These are phyloP conservation scores for Cariama cristata DNA, from an alignment of 2,113 vertebrate species.

Conservation along the genomic window DNA sequence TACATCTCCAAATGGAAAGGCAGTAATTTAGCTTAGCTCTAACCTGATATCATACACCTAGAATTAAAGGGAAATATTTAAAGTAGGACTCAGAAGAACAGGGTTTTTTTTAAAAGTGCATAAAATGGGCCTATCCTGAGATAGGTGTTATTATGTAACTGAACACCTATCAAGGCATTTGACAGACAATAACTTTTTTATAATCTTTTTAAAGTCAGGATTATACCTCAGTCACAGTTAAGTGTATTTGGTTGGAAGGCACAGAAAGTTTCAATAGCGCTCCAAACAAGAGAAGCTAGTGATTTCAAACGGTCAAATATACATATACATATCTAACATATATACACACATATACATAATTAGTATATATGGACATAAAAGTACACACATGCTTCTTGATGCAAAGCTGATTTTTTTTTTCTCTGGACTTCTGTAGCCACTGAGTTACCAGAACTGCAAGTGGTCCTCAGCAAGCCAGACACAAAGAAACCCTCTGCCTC, in stretches of 20 bases:
- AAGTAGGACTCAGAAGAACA: background rate
- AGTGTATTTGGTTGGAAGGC: background rate
- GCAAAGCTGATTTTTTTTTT: background rate
- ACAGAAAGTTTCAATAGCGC: background rate
- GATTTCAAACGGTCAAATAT: background rate
- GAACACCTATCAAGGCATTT: background rate
- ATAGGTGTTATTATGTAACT: background rate
- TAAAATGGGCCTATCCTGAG: background rate
- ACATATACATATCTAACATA: background rate
- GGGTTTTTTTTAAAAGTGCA: background rate
- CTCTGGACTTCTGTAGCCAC: background rate
- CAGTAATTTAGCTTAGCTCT: background rate
- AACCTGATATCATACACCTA: background rate
- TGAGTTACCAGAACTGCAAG: background rate
- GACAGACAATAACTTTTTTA: background rate
- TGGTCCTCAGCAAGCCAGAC: background rate
- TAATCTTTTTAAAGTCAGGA: background rate
- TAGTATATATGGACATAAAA: background rate
- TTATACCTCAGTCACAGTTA: background rate
- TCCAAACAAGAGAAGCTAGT: background rate
- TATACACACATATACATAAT: background rate
- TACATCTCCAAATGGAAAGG: background rate
- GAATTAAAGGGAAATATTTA: slow-evolving; percentile 34
- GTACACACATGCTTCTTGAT: background rate
- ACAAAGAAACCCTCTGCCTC: rapidly evolving